Evolutionary conservation across 2,797 vertebrate genomes (phyloP).

Genomic region (Manis pentadactyla): DNA sequence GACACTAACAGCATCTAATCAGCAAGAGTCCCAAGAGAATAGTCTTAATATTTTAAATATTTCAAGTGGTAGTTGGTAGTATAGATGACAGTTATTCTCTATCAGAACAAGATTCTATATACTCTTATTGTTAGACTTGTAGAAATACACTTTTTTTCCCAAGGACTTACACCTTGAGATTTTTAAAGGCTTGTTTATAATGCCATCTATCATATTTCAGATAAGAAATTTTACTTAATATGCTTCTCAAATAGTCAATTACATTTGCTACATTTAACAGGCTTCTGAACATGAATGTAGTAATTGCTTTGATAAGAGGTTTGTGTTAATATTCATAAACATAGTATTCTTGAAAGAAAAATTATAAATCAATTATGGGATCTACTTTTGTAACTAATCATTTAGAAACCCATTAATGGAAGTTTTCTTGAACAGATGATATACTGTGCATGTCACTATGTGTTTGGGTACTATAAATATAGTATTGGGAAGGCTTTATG

Average conservation of each 20-base stretch:
- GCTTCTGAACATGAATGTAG: background rate
- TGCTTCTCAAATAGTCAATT: background rate
- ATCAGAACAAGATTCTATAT: background rate
- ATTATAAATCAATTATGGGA: slow-evolving; percentile 39
- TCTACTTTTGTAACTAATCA: background rate
- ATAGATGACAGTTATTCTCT: background rate
- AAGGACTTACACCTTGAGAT: background rate
- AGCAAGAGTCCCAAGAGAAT: background rate
- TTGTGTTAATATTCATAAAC: slow-evolving; percentile 42
- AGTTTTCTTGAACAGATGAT: slow-evolving; percentile 49
- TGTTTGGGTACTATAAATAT: slow-evolving; percentile 48
- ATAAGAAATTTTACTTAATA: background rate
- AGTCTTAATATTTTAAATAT: background rate
- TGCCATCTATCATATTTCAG: background rate
- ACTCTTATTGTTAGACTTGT: background rate
- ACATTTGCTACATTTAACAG: background rate
- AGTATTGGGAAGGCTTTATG: slow-evolving; percentile 22
- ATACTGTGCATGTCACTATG: slow-evolving; percentile 59
- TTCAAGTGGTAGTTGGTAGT: background rate
- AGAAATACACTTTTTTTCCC: background rate
- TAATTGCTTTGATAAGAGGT: slow-evolving; percentile 26
- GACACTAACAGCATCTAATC: background rate
- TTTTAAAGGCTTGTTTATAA: background rate
- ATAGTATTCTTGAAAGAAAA: background rate
- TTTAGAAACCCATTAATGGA: slow-evolving; percentile 41